Evolutionary conservation across 2,797 vertebrate genomes (phyloP).

Genomic region (Hypotaenidia okinawae): DNA sequence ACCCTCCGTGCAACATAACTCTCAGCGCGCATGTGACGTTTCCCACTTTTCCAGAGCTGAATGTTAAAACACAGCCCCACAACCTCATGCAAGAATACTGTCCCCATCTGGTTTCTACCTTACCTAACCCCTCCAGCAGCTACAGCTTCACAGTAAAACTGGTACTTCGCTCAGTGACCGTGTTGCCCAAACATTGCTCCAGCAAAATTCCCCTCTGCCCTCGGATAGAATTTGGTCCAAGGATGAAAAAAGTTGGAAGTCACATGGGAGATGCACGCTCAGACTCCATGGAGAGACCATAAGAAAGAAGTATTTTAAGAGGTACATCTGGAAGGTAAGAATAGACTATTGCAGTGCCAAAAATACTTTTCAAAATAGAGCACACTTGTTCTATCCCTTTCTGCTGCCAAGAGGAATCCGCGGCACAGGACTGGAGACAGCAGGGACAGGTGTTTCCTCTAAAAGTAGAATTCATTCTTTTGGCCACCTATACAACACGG

Average conservation of each 20-base stretch:
- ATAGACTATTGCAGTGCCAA: conserved; percentile 5
- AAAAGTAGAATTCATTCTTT: conserved; percentile 55
- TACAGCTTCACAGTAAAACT: background rate
- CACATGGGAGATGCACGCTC: background rate
- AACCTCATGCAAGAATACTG: background rate
- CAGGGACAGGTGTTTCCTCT: conserved; percentile 59
- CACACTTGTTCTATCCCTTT: background rate
- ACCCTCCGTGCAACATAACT: fast-evolving
- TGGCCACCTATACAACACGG: conserved; percentile 24
- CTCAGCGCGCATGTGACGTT: fast-evolving
- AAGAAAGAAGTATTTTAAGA: background rate
- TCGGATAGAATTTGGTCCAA: background rate
- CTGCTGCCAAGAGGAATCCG: conserved; percentile 27
- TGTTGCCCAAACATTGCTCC: fast-evolving
- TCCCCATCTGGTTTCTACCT: background rate
- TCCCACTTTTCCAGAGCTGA: background rate
- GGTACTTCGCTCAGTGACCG: background rate
- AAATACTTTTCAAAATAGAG: conserved; percentile 45
- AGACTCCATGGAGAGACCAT: background rate
- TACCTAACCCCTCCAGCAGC: background rate
- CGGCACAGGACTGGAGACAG: conserved; percentile 2
- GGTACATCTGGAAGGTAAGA: conserved; percentile 40
- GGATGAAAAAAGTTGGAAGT: background rate
- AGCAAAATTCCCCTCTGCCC: background rate
- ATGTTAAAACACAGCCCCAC: background rate